Base-by-base conservation (phyloP, 1,140 invertebrate genomes). In the Cyphomyrmex costatus region DNA sequence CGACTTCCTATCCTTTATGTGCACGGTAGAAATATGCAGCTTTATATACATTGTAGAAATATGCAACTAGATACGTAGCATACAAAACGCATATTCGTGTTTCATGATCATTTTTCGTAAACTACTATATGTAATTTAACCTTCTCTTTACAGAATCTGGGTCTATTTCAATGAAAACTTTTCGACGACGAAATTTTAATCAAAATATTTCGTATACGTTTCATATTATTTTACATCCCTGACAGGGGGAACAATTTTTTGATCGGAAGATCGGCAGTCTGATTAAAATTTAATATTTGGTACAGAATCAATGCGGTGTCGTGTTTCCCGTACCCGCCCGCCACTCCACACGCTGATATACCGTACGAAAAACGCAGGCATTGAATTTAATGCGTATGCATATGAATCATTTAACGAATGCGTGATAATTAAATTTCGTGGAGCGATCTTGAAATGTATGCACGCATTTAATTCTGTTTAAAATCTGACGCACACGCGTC, bases 261-360 rank as follows among this genome's bases (percentile, higher is more conserved):
- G 79, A 73, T 83, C 68, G 36, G 36, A 61, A 83, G 79, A 83
- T 83, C 79, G 79, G 73, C 79, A 73, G 79, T 83, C 68, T 83
- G 79, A 83, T 83, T 83, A 83, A 83, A 83, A 83, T 83, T 83
- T 83, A 73, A 83, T 83, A 83, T 83, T 83, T 46, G 66, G 53
- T 49, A 33, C 79, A 73, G 79, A 83, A 83, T 83, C 79, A 83
- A 83, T 74, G 58, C 68, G 24, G 27, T 74, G 74, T 83, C 68
- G 79, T 56, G 66, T 83, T 83, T 73, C 68, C 36, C 66, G 30
- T 56, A 12, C 16, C 30, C 53, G 66, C 24, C 24, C 51, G 53
- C 79, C 66, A 19, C 1, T 12, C 33, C 56, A 30, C 51, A 21
- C 42, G 16, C 60, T 30, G 49, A 73, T 73, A 73, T 19, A n/a